Evolutionary conservation across 2,113 vertebrate genomes (phyloP).

Genomic region (Noctilio leporinus): DNA sequence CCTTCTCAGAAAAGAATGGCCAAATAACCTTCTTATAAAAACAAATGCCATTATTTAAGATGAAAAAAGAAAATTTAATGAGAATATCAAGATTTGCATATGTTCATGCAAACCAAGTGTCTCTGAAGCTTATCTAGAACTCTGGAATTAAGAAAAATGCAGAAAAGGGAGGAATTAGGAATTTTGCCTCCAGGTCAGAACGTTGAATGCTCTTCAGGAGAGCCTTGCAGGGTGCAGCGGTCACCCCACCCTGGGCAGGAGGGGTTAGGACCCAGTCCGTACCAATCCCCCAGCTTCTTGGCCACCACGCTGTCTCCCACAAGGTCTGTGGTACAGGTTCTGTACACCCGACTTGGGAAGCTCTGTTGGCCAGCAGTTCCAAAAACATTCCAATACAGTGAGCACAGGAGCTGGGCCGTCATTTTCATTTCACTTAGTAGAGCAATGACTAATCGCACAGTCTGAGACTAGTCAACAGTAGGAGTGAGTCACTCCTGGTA

Average conservation of each 20-base stretch:
- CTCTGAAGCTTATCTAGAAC: not conserved
- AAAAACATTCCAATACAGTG: not conserved
- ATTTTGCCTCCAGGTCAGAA: not conserved
- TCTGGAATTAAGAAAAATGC: not conserved
- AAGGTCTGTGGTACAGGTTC: not conserved
- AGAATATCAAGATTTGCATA: no score
- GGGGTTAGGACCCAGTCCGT: not conserved
- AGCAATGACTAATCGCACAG: no score
- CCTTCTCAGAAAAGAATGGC: not conserved
- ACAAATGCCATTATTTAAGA: not conserved
- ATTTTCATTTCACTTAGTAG: not conserved
- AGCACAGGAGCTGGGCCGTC: not conserved
- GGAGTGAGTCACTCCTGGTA: not conserved
- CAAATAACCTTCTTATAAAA: not conserved
- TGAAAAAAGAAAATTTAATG: not conserved
- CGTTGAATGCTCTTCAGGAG: not conserved
- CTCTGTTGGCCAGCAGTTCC: not conserved
- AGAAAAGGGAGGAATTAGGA: not conserved
- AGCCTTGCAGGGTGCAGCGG: not conserved
- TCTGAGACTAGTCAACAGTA: not conserved
- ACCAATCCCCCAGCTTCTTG: not conserved
- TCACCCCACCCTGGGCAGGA: rapidly evolving
- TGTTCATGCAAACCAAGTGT: not conserved
- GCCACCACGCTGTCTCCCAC: not conserved
- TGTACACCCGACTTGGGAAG: not conserved